Evolutionary conservation across 2,888 invertebrate genomes (phyloP).

Genomic region (Lottia gigantea): DNA sequence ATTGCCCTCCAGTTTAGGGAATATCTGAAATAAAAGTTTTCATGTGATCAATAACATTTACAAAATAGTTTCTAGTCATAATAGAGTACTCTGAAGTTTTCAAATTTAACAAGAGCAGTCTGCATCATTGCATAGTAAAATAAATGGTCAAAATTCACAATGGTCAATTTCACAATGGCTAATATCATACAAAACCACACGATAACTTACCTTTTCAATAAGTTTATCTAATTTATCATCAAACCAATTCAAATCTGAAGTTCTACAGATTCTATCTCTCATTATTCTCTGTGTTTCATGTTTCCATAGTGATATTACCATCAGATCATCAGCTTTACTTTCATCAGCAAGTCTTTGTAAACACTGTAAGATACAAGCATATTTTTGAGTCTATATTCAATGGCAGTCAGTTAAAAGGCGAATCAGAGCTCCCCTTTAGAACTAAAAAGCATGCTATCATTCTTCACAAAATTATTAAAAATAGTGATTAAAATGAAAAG

Average conservation of each 20-base stretch:
- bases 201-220: constrained; percentile 46
- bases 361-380: constrained; percentile 44
- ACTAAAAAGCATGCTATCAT: too few species aligned
- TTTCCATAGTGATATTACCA: constrained; percentile 65
- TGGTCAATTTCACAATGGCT: too few species aligned
- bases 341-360: constrained; percentile 64
- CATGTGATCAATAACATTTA: neutral
- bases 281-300: constrained; percentile 65
- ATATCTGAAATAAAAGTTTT: constrained; percentile 45
- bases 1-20: constrained; percentile 54
- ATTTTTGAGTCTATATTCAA: too few species aligned
- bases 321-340: constrained; percentile 62
- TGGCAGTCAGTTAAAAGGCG: too few species aligned
- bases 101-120: too few species aligned
- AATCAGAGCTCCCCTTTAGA: too few species aligned
- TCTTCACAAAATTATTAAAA: too few species aligned
- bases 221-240: constrained; percentile 59
- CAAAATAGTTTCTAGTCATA: too few species aligned
- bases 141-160: too few species aligned
- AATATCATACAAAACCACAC: neutral
- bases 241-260: constrained; percentile 65
- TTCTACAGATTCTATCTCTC: constrained; percentile 60
- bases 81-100: too few species aligned
- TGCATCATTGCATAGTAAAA: too few species aligned
- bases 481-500: too few species aligned